Evolutionary conservation across 2,113 vertebrate species (phyloP).

Genomic region (Vimba vimba): DNA sequence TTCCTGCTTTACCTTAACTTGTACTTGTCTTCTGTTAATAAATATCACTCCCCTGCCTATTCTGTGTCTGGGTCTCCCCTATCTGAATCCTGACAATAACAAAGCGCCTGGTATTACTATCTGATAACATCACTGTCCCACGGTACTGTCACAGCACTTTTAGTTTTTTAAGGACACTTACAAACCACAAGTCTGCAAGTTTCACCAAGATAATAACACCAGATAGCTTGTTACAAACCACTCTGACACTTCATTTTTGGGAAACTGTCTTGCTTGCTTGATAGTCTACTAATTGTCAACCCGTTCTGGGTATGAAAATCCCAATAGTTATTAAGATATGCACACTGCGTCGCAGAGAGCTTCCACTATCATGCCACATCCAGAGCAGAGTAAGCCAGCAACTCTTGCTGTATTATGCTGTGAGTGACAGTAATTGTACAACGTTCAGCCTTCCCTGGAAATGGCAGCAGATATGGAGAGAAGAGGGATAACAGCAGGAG

Average conservation of each 20-base stretch:
- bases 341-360: not conserved
- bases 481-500: slow-evolving; percentile 27
- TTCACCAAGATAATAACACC: not conserved
- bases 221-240: not conserved
- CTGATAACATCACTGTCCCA: not conserved
- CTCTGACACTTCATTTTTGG: slow-evolving; percentile 16
- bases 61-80: no score
- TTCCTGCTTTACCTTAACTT: no score
- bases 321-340: slow-evolving; percentile 6
- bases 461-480: slow-evolving; percentile 32
- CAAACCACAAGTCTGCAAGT: not conserved
- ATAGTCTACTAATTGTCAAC: slow-evolving; percentile 22
- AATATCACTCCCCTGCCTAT: no score
- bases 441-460: slow-evolving; percentile 17
- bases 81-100: no score
- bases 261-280: not conserved
- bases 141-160: not conserved
- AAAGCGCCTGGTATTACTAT: not conserved
- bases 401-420: slow-evolving; percentile 12
- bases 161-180: not conserved
- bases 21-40: no score
- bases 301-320: not conserved
- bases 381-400: not conserved
- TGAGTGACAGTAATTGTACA: slow-evolving; percentile 53
- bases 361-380: not conserved